phyloP scores from a whole-genome alignment of 1,140 invertebrate species.

The Harpegnathos saltator region DNA sequence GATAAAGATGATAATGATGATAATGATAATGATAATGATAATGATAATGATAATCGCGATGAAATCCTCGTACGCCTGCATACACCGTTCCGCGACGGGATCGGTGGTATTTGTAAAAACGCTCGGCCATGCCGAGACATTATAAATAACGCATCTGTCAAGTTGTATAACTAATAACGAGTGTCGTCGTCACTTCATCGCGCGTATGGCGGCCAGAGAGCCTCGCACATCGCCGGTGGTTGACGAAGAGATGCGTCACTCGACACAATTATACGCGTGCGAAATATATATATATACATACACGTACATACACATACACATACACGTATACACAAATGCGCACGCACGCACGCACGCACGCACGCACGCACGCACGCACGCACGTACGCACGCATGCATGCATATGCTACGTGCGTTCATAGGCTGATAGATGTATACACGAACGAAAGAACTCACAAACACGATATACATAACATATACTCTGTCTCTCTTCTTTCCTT shows the following conservation, averaged over 20 bases:
- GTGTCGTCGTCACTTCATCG: background rate
- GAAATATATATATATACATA: too few relatives aligned
- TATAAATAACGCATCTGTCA: slow-evolving; percentile 34
- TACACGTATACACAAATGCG: background rate
- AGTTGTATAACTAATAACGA: slow-evolving; percentile 6
- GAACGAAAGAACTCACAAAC: background rate
- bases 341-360: background rate
- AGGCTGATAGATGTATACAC: background rate
- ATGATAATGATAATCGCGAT: background rate
- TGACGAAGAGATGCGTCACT: background rate
- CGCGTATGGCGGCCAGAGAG: background rate
- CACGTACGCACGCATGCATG: background rate
- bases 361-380: background rate
- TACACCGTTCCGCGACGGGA: background rate
- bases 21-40: too few relatives aligned
- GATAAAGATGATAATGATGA: too few relatives aligned
- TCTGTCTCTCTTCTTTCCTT: slow-evolving; percentile 39
- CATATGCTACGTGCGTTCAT: background rate
- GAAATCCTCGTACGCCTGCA: background rate
- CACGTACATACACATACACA: background rate
- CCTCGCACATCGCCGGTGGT: background rate
- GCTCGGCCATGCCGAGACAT: background rate
- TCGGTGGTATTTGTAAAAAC: slow-evolving; percentile 4
- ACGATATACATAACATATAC: slow-evolving; percentile 38
- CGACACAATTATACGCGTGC: background rate